Evolutionary conservation across 1,140 invertebrate species (phyloP).

Genomic region (Papilio xuthus): DNA sequence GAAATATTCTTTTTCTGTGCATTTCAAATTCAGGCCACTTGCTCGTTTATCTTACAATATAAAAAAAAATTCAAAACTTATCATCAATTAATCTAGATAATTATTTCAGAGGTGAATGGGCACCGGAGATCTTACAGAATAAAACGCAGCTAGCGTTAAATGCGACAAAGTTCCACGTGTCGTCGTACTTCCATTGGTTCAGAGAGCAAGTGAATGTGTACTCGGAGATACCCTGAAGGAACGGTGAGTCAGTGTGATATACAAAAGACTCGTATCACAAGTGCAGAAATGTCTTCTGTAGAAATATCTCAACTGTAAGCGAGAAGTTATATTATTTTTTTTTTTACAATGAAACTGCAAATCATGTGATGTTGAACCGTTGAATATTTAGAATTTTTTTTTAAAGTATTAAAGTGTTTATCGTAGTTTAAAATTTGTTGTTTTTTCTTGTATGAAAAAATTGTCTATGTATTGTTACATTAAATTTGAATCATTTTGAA

Average conservation of each 20-base stretch:
- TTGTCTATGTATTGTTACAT: neutral
- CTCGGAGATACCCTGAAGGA: constrained; percentile 85
- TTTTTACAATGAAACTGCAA: neutral
- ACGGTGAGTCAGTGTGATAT: constrained; percentile 37
- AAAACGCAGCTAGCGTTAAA: constrained; percentile 85
- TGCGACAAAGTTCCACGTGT: constrained; percentile 83
- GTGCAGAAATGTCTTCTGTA: constrained; percentile 35
- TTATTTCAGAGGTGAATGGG: constrained; percentile 86
- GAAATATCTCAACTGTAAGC: constrained; percentile 34
- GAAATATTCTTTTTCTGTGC: too few species aligned
- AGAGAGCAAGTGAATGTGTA: constrained; percentile 87
- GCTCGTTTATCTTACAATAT: too few species aligned
- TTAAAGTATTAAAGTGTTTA: neutral
- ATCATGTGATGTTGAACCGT: too few species aligned
- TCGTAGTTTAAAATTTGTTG: neutral
- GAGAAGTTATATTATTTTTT: constrained; percentile 15
- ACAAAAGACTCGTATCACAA: constrained; percentile 42
- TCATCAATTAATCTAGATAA: neutral
- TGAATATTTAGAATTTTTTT: neutral
- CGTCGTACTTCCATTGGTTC: constrained; percentile 87
- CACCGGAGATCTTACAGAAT: constrained; percentile 87
- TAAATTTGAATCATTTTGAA: too few species aligned
- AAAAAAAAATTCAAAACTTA: too few species aligned
- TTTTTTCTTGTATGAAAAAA: neutral
- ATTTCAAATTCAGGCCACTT: too few species aligned